Percentiles rank a stretch among this genome's conserved stretches.
Evolutionary conservation across 2,888 invertebrate species (phyloP).

Genomic region (Myathropa florea): DNA sequence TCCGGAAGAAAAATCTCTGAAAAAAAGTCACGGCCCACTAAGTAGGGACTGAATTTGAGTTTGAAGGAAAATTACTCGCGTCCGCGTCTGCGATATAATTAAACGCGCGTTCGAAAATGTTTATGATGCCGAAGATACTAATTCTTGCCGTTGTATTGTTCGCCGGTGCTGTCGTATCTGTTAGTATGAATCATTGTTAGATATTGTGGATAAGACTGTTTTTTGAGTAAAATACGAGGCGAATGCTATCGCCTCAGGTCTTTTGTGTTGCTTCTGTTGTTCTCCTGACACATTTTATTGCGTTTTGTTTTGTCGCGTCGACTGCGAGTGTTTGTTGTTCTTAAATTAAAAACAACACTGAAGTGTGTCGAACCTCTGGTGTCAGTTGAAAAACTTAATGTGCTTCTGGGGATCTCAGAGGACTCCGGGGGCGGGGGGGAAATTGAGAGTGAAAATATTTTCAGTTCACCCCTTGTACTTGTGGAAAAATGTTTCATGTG

Average conservation of each 20-base stretch:
- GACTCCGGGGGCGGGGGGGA: background rate
- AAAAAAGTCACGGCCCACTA: constrained; percentile 20
- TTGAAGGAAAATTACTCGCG: background rate
- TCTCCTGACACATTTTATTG: constrained; percentile 52
- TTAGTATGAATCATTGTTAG: constrained; percentile 68
- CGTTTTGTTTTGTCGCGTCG: constrained; percentile 4
- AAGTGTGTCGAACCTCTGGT: constrained; percentile 56
- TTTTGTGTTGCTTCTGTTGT: constrained; percentile 22
- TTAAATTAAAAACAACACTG: constrained; percentile 43
- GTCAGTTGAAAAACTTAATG: constrained; percentile 29
- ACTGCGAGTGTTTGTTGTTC: constrained; percentile 28
- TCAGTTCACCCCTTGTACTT: constrained; percentile 26
- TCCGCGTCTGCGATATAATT: constrained; percentile 52
- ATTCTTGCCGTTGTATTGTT: constrained; percentile 49
- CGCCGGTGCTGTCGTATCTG: constrained; percentile 60
- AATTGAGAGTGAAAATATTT: constrained; percentile 25
- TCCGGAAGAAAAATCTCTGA: constrained; percentile 45
- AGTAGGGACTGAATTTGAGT: constrained; percentile 6
- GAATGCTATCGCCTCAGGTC: background rate
- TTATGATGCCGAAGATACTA: constrained; percentile 41
- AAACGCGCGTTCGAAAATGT: constrained; percentile 51
- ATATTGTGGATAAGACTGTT: constrained; percentile 49
- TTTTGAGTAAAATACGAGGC: background rate
- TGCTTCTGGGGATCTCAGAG: too few relatives aligned
- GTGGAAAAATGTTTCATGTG: constrained; percentile 24